Evolutionary conservation across 2,888 invertebrate species (phyloP).

Genomic region (Mantis religiosa): DNA sequence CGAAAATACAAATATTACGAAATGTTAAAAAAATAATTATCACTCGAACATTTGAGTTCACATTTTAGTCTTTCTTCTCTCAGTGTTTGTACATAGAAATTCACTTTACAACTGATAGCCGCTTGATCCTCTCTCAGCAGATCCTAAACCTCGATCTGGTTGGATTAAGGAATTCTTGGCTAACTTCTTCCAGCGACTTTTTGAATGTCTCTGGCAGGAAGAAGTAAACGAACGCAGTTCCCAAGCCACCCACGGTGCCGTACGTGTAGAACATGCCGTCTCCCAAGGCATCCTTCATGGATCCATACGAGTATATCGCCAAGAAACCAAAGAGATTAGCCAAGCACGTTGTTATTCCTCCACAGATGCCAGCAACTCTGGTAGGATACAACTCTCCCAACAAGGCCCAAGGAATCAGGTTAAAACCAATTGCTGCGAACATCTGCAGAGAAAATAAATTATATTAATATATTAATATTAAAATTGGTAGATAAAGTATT

Average conservation of each 20-base stretch:
- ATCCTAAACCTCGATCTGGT: background rate
- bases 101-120: no score
- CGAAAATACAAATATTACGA: no score
- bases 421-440: background rate
- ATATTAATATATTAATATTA: background rate
- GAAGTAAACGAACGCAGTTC: background rate
- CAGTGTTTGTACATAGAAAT: no score
- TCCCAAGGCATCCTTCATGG: background rate
- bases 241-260: background rate
- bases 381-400: slow-evolving; percentile 7
- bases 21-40: no score
- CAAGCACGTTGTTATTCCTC: background rate
- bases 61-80: no score
- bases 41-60: no score
- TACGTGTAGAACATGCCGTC: background rate
- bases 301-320: background rate
- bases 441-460: background rate
- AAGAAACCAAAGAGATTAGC: background rate
- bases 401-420: background rate
- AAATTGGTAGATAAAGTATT: no score
- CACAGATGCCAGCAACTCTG: background rate
- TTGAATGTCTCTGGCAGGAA: slow-evolving; percentile 5
- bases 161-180: background rate
- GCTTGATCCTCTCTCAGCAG: background rate
- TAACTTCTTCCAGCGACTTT: background rate